Evolutionary conservation across 2,888 invertebrate genomes (phyloP), one percentile per base, ranked within the genome.

Genomic region (Myathropa florea): DNA sequence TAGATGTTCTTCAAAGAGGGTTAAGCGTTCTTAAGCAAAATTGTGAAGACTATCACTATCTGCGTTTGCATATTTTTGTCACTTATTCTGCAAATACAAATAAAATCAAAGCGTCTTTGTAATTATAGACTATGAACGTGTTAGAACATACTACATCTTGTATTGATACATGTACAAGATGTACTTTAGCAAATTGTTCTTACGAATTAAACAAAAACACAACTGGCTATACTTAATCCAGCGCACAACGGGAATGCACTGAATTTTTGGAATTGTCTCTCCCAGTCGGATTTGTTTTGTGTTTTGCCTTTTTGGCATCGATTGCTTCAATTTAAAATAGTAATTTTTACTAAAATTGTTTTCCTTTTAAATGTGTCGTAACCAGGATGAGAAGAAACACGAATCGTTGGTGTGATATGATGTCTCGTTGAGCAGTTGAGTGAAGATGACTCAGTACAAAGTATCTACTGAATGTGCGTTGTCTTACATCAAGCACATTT

Each of bases 241-340:
- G 39, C 21, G 21, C 24, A 39, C 70, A 68, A 75, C 64, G 70
- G 81, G 76, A 76, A 82, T 59, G 60, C 59, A 39, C 26, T 65
- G 76, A 76, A 82, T 82, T 76, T 82, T 82, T 82, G 76, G 60
- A 82, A 82, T 82, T 61, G 59, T 53, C 72, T 33, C 14, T 24
- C 23, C 4, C 23, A 12, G 23, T 23, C 21, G 55, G 4, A n/a
- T 39, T 39, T 3, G 39, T 30, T 14, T 24, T 59, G 23, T 33
- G 18, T 24, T 59, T 9, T 36, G 39, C 18, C 55, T 70, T 28
- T 30, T 23, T 30, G 30, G 28, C 26, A 64, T 64, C 57, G 79
- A 79, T 46, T 53, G 59, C 65, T 65, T 72, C 72, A 80, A 80
- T 72, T 72, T 65, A 60, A 72, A 60, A 72, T 72, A 65, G 70